These are phyloP conservation scores for Ciconia nigra DNA, from an alignment of 2,797 vertebrate species.

Conservation along the genomic window DNA sequence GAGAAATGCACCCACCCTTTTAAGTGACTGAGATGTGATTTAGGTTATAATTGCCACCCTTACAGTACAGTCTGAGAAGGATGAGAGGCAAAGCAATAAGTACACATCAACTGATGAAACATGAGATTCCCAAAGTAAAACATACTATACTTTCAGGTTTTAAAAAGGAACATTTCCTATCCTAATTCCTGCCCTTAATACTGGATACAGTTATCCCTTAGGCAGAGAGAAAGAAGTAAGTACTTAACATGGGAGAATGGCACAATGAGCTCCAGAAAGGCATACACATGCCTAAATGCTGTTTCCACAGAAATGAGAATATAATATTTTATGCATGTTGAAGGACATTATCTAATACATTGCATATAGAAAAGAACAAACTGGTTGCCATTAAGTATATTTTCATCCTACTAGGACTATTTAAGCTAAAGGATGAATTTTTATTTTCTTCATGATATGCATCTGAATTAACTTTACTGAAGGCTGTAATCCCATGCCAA, in stretches of 20 bases:
- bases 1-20: neutral
- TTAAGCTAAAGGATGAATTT: neutral
- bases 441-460: neutral
- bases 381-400: neutral
- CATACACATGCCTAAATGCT: neutral
- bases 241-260: neutral
- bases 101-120: neutral
- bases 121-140: neutral
- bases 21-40: neutral
- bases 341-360: neutral
- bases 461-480: neutral
- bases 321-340: neutral
- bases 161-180: neutral
- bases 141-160: neutral
- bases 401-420: neutral
- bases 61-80: neutral
- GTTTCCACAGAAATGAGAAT: neutral
- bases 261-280: neutral
- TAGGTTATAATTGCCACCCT: neutral
- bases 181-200: neutral
- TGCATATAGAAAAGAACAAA: neutral
- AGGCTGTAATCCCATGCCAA: neutral
- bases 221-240: neutral
- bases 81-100: neutral
- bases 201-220: neutral